Percentiles rank a stretch among this genome's conserved stretches.
Conservation (phyloP, 2,113 vertebrate species). For the Semnornis frantzii region DNA sequence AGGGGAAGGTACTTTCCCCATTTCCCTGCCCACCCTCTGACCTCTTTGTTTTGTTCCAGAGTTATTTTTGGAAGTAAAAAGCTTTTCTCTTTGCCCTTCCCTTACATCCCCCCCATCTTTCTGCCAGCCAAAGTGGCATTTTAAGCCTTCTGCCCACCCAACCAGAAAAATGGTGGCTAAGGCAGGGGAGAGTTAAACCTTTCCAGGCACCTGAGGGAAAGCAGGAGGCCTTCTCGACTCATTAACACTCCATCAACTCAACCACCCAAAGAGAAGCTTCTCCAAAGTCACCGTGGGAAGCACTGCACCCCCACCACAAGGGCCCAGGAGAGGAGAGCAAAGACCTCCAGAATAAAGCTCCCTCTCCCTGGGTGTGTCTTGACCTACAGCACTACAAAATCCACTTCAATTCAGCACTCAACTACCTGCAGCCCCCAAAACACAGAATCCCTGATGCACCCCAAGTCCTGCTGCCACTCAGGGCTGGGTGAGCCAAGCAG, state of each 20-base stretch:
- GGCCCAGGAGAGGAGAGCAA: not conserved
- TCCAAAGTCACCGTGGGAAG: not conserved
- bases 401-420: not conserved
- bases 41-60: slow-evolving; percentile 14
- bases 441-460: not conserved
- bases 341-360: not conserved
- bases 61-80: slow-evolving; percentile 72
- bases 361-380: too few species aligned
- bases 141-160: slow-evolving; percentile 55
- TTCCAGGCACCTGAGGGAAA: not conserved
- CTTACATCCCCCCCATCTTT: not conserved
- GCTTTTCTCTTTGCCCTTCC: slow-evolving; percentile 39
- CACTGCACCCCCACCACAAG: not conserved
- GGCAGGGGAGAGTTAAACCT: slow-evolving; percentile 47
- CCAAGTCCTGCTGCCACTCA: accelerated
- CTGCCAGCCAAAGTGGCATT: slow-evolving; percentile 64
- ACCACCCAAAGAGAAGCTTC: not conserved
- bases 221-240: not conserved
- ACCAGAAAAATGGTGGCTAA: slow-evolving; percentile 66
- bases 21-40: not conserved
- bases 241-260: slow-evolving; percentile 20
- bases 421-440: not conserved
- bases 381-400: not conserved
- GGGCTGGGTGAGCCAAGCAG: not conserved
- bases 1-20: not conserved